Conservation (phyloP, 2,888 invertebrate species). For the Chymomyza caudatula region DNA sequence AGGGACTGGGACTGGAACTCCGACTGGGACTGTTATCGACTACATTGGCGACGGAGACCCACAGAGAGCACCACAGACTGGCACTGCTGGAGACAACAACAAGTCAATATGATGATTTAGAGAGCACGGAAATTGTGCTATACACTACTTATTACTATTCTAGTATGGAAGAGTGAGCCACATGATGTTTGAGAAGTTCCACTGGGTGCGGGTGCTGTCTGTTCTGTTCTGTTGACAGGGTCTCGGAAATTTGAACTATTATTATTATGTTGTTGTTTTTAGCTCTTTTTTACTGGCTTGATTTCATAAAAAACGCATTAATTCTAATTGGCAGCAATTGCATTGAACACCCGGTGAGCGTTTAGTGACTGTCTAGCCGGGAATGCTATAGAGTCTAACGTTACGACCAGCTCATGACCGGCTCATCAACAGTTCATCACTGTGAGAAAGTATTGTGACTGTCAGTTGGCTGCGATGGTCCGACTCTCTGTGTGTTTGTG, state of each 20-base stretch:
- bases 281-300: slow-evolving; percentile 17
- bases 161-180: neutral
- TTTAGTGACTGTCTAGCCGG: slow-evolving; percentile 18
- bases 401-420: neutral
- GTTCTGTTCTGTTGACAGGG: slow-evolving; percentile 39
- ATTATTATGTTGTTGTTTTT: slow-evolving; percentile 16
- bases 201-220: slow-evolving; percentile 33
- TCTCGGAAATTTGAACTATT: slow-evolving; percentile 51
- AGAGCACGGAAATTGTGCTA: neutral
- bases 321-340: slow-evolving; percentile 74
- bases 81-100: slow-evolving; percentile 53
- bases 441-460: slow-evolving; percentile 40
- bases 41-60: slow-evolving; percentile 25
- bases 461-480: slow-evolving; percentile 13
- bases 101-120: slow-evolving; percentile 69
- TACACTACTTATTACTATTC: neutral
- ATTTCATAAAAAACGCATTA: slow-evolving; percentile 71
- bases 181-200: neutral
- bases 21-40: too few species aligned
- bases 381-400: neutral
- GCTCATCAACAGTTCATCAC: slow-evolving; percentile 6
- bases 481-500: slow-evolving; percentile 33
- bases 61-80: slow-evolving; percentile 18
- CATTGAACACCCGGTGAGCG: slow-evolving; percentile 53
- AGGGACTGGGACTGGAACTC: neutral